Evolutionary conservation across 2,113 vertebrate genomes (phyloP).

Genomic region (Nansenia antarctica): DNA sequence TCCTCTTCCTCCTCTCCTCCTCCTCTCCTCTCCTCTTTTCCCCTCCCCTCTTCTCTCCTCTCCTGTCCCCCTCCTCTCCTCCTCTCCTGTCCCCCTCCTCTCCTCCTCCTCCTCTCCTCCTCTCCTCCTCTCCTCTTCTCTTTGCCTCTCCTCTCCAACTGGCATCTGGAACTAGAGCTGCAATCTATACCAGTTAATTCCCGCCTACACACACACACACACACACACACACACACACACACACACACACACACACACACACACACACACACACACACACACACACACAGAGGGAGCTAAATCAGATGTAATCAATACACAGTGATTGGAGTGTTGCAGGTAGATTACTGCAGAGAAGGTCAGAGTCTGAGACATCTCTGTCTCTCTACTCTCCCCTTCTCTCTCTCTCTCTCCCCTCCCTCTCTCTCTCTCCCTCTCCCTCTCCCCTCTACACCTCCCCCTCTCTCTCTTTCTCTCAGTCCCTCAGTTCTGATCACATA

Average conservation of each 20-base stretch:
- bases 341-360: too few species aligned
- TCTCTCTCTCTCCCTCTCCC: neutral
- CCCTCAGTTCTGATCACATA: too few species aligned
- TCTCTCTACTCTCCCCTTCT: too few species aligned
- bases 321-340: neutral
- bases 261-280: neutral
- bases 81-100: neutral
- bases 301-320: neutral
- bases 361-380: too few species aligned
- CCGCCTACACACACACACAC: neutral
- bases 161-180: constrained; percentile 17
- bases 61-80: neutral
- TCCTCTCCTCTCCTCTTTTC: neutral
- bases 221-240: neutral
- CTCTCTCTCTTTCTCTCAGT: too few species aligned
- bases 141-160: neutral
- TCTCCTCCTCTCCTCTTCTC: too few species aligned
- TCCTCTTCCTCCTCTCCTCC: neutral
- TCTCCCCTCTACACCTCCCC: too few species aligned
- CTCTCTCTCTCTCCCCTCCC: too few species aligned
- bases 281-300: neutral
- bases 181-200: constrained; percentile 24
- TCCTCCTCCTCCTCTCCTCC: neutral
- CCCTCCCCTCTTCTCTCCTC: neutral
- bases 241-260: neutral